phyloP scores from a whole-genome alignment of 2,797 vertebrate species.

The Eremophila alpestris region DNA sequence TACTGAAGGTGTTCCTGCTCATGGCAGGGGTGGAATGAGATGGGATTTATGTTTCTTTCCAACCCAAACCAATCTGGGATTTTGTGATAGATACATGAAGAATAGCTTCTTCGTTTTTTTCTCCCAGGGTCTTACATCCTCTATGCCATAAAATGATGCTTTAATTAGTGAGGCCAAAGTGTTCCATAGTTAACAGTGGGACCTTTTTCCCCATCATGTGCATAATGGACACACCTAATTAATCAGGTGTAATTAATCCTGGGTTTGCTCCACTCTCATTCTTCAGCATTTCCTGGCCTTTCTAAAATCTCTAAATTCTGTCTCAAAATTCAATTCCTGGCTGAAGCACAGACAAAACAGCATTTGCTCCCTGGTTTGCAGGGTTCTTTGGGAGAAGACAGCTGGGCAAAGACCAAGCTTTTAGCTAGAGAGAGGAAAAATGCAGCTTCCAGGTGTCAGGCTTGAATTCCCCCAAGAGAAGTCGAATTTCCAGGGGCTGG shows the following conservation, averaged over 20 bases:
- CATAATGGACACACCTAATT: neutral
- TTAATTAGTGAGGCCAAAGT: neutral
- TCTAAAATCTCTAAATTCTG: neutral
- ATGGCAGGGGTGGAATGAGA: neutral
- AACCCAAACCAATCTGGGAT: neutral
- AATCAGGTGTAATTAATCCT: neutral
- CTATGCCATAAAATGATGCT: neutral
- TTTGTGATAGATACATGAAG: rapidly evolving
- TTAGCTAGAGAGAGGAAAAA: neutral
- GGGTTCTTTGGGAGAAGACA: neutral
- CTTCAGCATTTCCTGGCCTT: neutral
- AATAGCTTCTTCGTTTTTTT: neutral
- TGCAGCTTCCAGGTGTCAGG: neutral
- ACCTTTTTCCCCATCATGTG: neutral
- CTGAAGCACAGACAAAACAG: neutral
- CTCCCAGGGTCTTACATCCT: neutral
- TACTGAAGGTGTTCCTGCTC: neutral
- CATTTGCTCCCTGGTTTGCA: neutral
- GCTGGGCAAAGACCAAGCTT: neutral
- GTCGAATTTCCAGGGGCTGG: neutral
- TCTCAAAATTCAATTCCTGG: neutral
- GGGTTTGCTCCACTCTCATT: neutral
- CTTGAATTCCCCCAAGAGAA: neutral
- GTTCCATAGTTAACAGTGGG: neutral
- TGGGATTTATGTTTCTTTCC: neutral